A percentile compares a stretch with the other conserved stretches of the same genome.
Evolutionary conservation across 2,113 vertebrate genomes (phyloP).

Genomic region (Leptocoma aspasia): DNA sequence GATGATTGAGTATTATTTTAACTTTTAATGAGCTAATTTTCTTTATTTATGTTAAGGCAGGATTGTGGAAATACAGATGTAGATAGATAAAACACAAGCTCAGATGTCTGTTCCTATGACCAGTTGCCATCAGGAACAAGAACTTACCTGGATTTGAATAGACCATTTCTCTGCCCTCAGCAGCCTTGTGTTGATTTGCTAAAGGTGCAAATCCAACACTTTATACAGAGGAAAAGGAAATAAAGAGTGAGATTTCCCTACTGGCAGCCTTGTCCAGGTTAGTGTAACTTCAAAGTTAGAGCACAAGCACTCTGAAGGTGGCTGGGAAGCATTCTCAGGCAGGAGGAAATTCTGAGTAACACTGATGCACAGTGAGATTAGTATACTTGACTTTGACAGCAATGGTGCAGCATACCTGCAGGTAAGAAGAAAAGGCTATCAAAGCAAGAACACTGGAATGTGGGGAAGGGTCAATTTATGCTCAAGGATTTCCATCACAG

Average conservation of each 20-base stretch:
- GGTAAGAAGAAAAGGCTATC: background rate
- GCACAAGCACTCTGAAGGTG: background rate
- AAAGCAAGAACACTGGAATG: background rate
- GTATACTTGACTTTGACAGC: background rate
- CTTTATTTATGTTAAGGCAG: background rate
- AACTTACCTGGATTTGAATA: background rate
- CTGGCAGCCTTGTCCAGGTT: background rate
- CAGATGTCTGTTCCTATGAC: background rate
- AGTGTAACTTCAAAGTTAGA: background rate
- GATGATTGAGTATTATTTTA: background rate
- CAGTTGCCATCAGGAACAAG: background rate
- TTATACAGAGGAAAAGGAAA: background rate
- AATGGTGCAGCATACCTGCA: background rate
- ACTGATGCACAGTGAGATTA: background rate
- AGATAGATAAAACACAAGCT: background rate
- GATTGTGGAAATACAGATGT: background rate
- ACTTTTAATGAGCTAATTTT: background rate
- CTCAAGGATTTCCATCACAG: background rate
- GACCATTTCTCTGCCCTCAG: background rate
- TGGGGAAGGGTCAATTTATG: background rate
- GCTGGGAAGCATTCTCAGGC: background rate
- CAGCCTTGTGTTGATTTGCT: background rate
- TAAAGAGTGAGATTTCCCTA: background rate
- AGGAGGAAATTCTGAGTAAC: background rate
- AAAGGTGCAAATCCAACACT: background rate